Conservation (phyloP, 1,140 invertebrate species). For the Drosophila eugracilis region DNA sequence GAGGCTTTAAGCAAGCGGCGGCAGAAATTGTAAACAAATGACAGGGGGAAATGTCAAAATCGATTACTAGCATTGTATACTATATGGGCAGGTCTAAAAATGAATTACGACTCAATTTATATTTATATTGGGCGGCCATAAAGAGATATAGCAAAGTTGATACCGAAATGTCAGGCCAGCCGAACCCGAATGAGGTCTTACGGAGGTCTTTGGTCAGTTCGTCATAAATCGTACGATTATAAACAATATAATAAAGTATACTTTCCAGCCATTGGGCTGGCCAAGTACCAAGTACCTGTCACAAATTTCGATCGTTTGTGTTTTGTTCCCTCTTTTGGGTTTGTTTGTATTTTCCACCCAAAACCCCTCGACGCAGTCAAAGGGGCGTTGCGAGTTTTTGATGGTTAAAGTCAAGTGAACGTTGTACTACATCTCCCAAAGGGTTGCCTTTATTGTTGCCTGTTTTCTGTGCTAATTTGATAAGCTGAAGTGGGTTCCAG, state of each 20-base stretch:
- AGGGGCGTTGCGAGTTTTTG: slow-evolving; percentile 15
- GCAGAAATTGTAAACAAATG: slow-evolving; percentile 15
- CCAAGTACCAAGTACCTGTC: slow-evolving; percentile 56
- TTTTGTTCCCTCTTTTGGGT: slow-evolving; percentile 6
- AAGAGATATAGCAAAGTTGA: slow-evolving; percentile 54
- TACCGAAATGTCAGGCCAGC: slow-evolving; percentile 36
- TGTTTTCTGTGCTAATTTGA: slow-evolving; percentile 51
- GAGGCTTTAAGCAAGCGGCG: neutral
- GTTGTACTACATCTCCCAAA: slow-evolving; percentile 12
- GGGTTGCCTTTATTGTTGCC: slow-evolving; percentile 5
- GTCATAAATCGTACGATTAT: slow-evolving; percentile 68
- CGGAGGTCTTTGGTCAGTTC: slow-evolving; percentile 27
- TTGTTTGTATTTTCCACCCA: slow-evolving; percentile 9
- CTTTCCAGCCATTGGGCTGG: slow-evolving; percentile 28
- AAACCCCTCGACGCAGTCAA: neutral
- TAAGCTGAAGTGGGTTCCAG: slow-evolving; percentile 44
- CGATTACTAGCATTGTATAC: neutral
- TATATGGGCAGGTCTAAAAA: slow-evolving; percentile 21
- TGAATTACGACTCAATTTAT: slow-evolving; percentile 54
- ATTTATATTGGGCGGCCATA: slow-evolving; percentile 50
- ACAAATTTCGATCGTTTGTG: slow-evolving; percentile 33
- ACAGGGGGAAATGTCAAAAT: neutral
- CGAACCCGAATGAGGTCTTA: slow-evolving; percentile 10
- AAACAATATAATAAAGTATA: slow-evolving; percentile 39
- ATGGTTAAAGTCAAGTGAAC: neutral